A percentile compares a stretch with the other conserved stretches of the same genome.
Conservation (phyloP, 2,888 invertebrate genomes). For the Syritta pipiens region DNA sequence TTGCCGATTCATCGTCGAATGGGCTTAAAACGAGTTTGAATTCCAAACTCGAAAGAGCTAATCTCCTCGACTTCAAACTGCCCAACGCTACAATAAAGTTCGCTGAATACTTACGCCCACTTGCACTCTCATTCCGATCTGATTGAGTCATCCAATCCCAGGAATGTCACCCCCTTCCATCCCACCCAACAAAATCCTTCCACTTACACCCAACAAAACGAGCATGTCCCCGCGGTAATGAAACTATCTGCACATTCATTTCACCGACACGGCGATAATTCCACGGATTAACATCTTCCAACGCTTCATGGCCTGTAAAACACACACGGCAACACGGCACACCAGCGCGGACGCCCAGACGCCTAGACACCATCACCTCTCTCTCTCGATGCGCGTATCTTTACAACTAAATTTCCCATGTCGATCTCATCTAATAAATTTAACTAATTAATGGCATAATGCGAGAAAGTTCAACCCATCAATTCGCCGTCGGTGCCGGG, state of each 20-base stretch:
- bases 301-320: constrained; percentile 54
- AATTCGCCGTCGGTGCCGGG: constrained; percentile 50
- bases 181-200: too few species aligned
- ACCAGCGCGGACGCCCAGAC: not conserved
- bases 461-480: constrained; percentile 69
- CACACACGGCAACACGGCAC: constrained; percentile 32
- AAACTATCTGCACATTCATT: constrained; percentile 50
- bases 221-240: constrained; percentile 54
- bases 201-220: constrained; percentile 18
- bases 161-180: too few species aligned
- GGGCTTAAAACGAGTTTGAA: too few species aligned
- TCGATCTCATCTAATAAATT: constrained; percentile 77
- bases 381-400: constrained; percentile 63
- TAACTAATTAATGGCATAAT: constrained; percentile 79
- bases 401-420: constrained; percentile 69
- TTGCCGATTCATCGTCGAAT: too few species aligned
- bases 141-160: too few species aligned
- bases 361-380: constrained; percentile 25
- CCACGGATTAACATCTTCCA: constrained; percentile 60
- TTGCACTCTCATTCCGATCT: too few species aligned
- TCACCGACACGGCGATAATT: constrained; percentile 47
- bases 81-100: too few species aligned
- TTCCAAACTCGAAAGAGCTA: too few species aligned
- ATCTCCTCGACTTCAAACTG: too few species aligned
- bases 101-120: too few species aligned